Conservation (phyloP, 2,888 invertebrate species). For the Atrina japonica region DNA sequence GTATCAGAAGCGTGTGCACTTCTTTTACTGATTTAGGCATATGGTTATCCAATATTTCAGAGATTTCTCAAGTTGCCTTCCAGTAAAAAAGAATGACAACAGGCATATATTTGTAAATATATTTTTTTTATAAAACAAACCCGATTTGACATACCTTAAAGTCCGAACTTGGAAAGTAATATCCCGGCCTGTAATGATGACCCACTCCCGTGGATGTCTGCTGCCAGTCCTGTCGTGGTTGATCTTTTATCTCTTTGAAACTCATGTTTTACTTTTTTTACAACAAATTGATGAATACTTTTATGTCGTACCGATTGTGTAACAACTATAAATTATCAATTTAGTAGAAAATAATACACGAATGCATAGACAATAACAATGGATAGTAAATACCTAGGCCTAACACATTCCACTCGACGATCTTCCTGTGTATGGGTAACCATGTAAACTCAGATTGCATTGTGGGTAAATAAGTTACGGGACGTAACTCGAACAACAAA, state of each 20-base stretch:
- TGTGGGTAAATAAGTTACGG: constrained; percentile 36
- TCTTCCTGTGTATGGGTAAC: constrained; percentile 50
- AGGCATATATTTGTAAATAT: too few relatives aligned
- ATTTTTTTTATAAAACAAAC: too few relatives aligned
- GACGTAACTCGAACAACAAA: not conserved
- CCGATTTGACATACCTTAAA: constrained; percentile 78
- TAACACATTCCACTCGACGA: constrained; percentile 11
- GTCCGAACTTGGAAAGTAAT: constrained; percentile 79
- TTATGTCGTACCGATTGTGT: not conserved
- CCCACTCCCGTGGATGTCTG: constrained; percentile 80
- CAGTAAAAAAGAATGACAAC: too few relatives aligned
- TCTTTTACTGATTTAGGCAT: not conserved
- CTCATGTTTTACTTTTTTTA: constrained; percentile 48
- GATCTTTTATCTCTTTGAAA: constrained; percentile 67
- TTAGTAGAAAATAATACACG: not conserved
- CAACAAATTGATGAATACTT: too few relatives aligned
- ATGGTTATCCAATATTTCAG: too few relatives aligned
- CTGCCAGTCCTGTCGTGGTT: constrained; percentile 73
- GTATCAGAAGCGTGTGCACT: not conserved
- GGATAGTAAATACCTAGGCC: not conserved
- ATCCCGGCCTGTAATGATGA: constrained; percentile 80
- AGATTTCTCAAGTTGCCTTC: too few relatives aligned
- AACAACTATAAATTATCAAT: not conserved
- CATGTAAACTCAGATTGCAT: constrained; percentile 55
- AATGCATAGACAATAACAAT: not conserved